Base-by-base conservation (phyloP, 1,140 invertebrate species). In the Grapholita molesta region DNA sequence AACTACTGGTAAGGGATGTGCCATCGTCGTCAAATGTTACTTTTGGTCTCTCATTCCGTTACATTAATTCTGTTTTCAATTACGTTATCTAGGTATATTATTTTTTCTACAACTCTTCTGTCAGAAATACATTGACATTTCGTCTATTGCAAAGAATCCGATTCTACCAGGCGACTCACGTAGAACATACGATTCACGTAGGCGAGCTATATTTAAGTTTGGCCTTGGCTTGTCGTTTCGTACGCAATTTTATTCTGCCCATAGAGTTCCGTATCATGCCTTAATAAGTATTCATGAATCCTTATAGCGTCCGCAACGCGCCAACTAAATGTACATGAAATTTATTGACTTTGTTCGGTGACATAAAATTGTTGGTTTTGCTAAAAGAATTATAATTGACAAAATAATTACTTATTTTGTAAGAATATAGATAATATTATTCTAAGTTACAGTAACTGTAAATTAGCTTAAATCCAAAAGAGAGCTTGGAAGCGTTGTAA, bases 161-260 rank as follows among this genome's bases (percentile, higher is more conserved):
- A 61, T 61, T 61, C 32, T 25, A n/a, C 25, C 25, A 30, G 30
- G 25, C 25, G 12, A 15, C 55, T 30, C n/a, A n/a, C n/a, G n/a
- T n/a, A n/a, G n/a, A n/a, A n/a, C n/a, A n/a, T n/a, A 1, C 25
- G 25, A 61, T n/a, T n/a, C 55, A 61, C 15, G 55, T 61, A 61
- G 25, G 55, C 42, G 15, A 61, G 55, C 55, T 61, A 61, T 61
- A 83, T 87, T 70, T 78, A 71, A 67, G 66, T 64, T 12, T 61
- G 85, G 68, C 88, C 86, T 90, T 88, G 86, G 80, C 70, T 77
- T 69, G 73, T 81, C 67, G 78, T 76, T 84, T 71, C 75, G 69
- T 83, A 82, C 75, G 69, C 82, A 82, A 86, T 78, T 83, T 84
- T 83, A 87, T 88, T 88, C 85, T 83, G 74, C 71, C 71, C 74